Base-by-base conservation (phyloP, 92 coral and sea anemone species). In the Parazoanthus atlanticus region DNA sequence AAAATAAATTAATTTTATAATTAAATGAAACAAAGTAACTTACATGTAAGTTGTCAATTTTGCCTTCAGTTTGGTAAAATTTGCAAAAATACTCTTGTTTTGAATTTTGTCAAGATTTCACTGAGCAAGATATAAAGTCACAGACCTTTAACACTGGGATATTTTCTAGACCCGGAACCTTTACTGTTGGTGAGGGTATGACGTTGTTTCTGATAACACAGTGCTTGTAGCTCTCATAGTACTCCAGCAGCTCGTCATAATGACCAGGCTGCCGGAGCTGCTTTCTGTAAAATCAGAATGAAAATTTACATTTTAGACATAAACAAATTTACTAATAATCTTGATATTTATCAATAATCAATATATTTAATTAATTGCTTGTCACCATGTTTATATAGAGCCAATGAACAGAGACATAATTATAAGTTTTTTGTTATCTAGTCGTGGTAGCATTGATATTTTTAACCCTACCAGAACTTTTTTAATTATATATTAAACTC, bases 241-340 rank as follows among this genome's bases (percentile, higher is more conserved):
- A 97, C 32, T 95, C 92, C 74, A 86, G 90, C 8, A 97, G 91
- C 74, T 91, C 98, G 26, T 87, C 94, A 77, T 94, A 97, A 72
- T 91, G 92, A 47, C 98, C 99, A 76, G 99, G 99, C 66, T 92
- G 93, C 46, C 94, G 96, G 0, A 97, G 91, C 73, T 97, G 99
- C 69, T 93, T 93, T 74, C 99, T 97, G 78, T n/a, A 74, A 88
- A 29, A 38, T 17, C 36, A 78, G 58, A 89, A 76, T 3, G 12
- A 26, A 15, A 81, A 28, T 19, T 61, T 77, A 43, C 19, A 15
- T n/a, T 38, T 38, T 1, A 19, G 26, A 72, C 5, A 5, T 6
- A 26, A 72, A 52, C 58, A 52, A 52, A 2, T 12, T 52, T 16
- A 52, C 12, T 15, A 52, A 12, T 52, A 16, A 52, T 36, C 38